phyloP scores from a whole-genome alignment of 1,140 invertebrate species.

The Drosophila pseudoananassae region DNA sequence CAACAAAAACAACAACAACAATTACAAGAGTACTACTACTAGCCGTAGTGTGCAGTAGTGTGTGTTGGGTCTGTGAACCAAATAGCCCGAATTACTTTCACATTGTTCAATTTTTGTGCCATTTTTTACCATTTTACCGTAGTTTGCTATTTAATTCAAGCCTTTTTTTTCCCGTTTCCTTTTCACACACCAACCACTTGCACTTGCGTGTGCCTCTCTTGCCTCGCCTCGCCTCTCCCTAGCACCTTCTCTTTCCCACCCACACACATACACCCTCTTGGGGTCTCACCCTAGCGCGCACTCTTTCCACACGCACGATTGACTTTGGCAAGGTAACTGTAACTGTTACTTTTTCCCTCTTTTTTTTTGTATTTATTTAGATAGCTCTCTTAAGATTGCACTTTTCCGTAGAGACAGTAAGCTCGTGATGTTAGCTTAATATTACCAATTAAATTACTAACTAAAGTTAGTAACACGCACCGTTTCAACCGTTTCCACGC shows the following conservation, averaged over 20 bases:
- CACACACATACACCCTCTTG: neutral
- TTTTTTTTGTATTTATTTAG: neutral
- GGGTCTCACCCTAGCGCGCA: neutral
- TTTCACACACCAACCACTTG: constrained; percentile 65
- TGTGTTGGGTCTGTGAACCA: constrained; percentile 34
- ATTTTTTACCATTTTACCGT: constrained; percentile 10
- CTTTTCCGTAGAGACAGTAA: constrained; percentile 7
- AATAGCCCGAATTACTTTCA: constrained; percentile 71
- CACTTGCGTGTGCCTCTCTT: constrained; percentile 42
- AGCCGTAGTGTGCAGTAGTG: constrained; percentile 1
- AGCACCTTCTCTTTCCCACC: neutral
- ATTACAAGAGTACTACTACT: constrained; percentile 58
- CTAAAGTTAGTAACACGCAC: constrained; percentile 43
- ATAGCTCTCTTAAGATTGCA: constrained; percentile 20
- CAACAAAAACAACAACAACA: constrained; percentile 46
- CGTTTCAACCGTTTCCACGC: constrained; percentile 64
- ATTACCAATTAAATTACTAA: constrained; percentile 1
- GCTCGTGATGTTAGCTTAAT: neutral
- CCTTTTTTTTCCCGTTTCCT: constrained; percentile 20
- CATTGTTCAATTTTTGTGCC: constrained; percentile 52
- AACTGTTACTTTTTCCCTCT: constrained; percentile 24
- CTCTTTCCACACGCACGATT: constrained; percentile 15
- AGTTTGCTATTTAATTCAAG: constrained; percentile 35
- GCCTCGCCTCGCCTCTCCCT: neutral
- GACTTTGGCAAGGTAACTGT: constrained; percentile 21